Conservation (phyloP, 2,113 vertebrate genomes). For the Leptobrachium ailaonicum region DNA sequence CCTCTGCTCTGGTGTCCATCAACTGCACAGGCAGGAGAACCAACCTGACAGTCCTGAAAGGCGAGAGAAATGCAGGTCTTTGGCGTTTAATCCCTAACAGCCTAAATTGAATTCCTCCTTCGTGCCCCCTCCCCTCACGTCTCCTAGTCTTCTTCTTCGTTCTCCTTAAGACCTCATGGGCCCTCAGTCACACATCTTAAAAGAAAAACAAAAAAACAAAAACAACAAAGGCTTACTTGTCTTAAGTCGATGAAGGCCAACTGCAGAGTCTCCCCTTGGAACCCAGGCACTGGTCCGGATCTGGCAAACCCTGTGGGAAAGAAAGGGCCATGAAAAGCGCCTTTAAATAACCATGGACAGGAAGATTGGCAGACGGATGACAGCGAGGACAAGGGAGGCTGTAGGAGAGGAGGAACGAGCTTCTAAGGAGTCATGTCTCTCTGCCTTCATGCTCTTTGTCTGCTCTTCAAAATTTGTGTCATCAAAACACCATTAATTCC, state of each 20-base stretch:
- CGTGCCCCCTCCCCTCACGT: not conserved
- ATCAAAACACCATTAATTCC: conserved; percentile 95
- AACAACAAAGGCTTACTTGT: conserved; percentile 99
- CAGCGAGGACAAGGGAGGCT: conserved; percentile 88
- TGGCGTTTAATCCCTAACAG: conserved; percentile 61
- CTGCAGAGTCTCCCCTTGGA: conserved; percentile 99
- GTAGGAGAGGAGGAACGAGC: conserved; percentile 75
- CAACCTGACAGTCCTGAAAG: conserved; percentile 42
- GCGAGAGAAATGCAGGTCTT: conserved; percentile 66
- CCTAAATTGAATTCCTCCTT: conserved; percentile 35
- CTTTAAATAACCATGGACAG: conserved; percentile 93
- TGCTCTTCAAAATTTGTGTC: conserved; percentile 85
- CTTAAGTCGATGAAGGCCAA: conserved; percentile 99
- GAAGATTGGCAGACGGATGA: conserved; percentile 99
- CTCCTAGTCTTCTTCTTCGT: conserved; percentile 33
- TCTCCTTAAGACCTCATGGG: conserved; percentile 79
- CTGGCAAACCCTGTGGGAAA: conserved; percentile 99
- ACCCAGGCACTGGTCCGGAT: conserved; percentile 98
- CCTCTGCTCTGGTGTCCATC: conserved; percentile 4
- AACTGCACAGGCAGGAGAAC: conserved; percentile 11
- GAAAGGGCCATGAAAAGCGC: conserved; percentile 91
- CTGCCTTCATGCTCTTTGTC: conserved; percentile 82
- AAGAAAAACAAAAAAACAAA: conserved; percentile 76
- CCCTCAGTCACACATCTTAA: conserved; percentile 87
- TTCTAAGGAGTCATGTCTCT: conserved; percentile 88